Percentiles rank a stretch among this genome's conserved stretches.
Conservation (phyloP, 2,113 vertebrate species). For the Suricata suricatta region DNA sequence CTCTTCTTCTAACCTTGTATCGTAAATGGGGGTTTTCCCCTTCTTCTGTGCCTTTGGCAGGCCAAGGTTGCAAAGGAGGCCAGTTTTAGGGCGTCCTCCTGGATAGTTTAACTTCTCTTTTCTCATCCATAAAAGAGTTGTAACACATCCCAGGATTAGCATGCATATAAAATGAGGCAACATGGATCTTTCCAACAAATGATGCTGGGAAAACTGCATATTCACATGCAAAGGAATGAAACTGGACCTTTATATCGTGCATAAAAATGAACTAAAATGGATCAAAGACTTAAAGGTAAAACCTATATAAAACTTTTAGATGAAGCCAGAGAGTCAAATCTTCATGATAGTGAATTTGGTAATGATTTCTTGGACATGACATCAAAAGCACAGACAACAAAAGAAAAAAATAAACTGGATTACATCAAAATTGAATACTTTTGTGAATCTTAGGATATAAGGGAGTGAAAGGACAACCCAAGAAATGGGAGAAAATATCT, state of each 20-base stretch:
- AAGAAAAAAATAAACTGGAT: not conserved
- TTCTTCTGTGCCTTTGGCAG: not conserved
- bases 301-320: not conserved
- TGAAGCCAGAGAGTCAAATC: not conserved
- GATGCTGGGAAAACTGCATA: not conserved
- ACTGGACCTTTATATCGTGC: not conserved
- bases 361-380: not conserved
- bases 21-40: not conserved
- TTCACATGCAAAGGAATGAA: not conserved
- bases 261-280: constrained; percentile 21
- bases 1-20: not conserved
- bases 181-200: not conserved
- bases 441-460: not conserved
- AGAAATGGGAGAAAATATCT: not conserved
- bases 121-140: not conserved
- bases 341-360: not conserved
- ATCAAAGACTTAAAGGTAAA: not conserved
- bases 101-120: not conserved
- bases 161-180: not conserved
- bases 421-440: not conserved
- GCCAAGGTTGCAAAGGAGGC: not conserved
- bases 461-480: not conserved
- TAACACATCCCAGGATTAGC: not conserved
- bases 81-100: not conserved
- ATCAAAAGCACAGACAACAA: not conserved